Percentiles rank a stretch among this genome's conserved stretches.
These are phyloP conservation scores for Odobenus rosmarus DNA, from an alignment of 2,113 vertebrate species.

Conservation along the genomic window DNA sequence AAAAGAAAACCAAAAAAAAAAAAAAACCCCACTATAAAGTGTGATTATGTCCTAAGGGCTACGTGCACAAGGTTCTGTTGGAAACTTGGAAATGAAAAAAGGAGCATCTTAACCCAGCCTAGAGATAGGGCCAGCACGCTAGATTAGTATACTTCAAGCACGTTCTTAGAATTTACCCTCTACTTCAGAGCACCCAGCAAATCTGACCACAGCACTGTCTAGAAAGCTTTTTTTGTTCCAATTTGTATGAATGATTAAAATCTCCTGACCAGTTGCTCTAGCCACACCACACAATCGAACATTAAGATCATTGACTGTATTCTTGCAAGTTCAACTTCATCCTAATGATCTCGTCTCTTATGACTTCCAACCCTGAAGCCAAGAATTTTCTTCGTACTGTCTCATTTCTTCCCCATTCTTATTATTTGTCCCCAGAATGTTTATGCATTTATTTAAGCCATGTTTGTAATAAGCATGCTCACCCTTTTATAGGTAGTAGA, in stretches of 20 bases:
- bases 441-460: neutral
- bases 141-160: neutral
- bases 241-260: neutral
- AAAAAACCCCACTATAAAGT: neutral
- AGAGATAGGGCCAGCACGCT: fast-evolving
- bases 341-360: neutral
- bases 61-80: neutral
- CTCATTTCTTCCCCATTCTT: neutral
- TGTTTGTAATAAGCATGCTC: neutral
- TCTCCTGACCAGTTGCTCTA: neutral
- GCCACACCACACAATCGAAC: neutral
- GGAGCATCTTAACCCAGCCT: neutral
- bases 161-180: neutral
- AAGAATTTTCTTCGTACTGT: neutral
- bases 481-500: neutral
- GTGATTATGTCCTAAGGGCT: neutral
- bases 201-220: neutral
- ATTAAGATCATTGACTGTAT: neutral
- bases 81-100: neutral
- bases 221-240: neutral
- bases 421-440: neutral
- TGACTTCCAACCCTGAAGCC: neutral
- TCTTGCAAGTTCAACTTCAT: neutral
- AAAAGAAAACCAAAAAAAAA: neutral
- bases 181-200: neutral